Evolutionary conservation across 1,140 invertebrate genomes (phyloP), one percentile per base, ranked within the genome.

Genomic region (Drosophila kepulauana): DNA sequence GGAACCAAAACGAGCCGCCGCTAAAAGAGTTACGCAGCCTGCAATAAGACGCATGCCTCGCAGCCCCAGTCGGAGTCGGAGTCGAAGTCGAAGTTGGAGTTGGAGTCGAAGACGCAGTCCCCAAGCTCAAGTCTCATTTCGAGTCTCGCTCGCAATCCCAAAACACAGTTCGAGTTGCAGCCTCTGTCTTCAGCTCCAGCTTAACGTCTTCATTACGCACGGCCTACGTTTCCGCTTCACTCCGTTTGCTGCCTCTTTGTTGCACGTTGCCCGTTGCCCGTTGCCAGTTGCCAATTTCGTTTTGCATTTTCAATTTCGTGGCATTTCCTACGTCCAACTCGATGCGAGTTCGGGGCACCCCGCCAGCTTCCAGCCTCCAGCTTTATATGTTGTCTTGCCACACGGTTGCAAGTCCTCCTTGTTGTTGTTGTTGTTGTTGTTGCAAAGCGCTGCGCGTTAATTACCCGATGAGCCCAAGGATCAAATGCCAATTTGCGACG

Each of bases 141-240:
- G 30, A 45, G 52, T 20, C 16, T 5, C 28, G 30, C 8, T 46
- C 28, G 8, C n/a, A 45, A 8, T 30, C 43, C 25, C 20, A 48
- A 8, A 13, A 2, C 20, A 7, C n/a, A 46, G 5, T 16, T 13
- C 8, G 15, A n/a, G 35, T 41, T 10, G 7, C 7, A 20, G 38
- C 1, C 28, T n/a, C 35, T 13, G 35, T 25, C 57, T 54, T 54
- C 71, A n/a, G 65, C 57, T 64, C 35, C 58, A 81, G 82, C 82
- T 87, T 89, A 88, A 88, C 84, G 84, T 88, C 84, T 88, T 88
- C 85, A 88, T 88, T 88, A 88, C 81, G 85, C 85, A 88, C 75
- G 78, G 78, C 63, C 79, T 52, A 77, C 80, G 64, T 82, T 64
- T 68, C 76, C 65, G 63, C 68, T 73, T 33, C 35, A 25, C 62